These are phyloP conservation scores for Drosophila willistoni DNA, from an alignment of 1,140 invertebrate species.

Conservation along the genomic window DNA sequence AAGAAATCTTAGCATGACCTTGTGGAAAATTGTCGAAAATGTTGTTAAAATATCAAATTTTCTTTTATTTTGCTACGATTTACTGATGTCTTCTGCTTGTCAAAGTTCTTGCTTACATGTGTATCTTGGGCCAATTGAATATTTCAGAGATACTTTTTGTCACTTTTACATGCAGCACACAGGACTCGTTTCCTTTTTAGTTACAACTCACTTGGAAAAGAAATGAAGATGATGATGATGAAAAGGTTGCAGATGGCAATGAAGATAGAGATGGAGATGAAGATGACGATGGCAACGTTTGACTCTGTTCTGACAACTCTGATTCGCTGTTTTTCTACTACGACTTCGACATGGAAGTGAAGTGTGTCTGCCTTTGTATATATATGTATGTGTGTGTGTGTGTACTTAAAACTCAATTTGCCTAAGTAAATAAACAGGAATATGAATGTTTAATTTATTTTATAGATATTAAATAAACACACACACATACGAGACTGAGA, in stretches of 20 bases:
- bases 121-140: slow-evolving; percentile 68
- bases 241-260: not conserved
- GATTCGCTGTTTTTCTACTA: slow-evolving; percentile 57
- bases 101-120: slow-evolving; percentile 12
- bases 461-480: slow-evolving; percentile 81
- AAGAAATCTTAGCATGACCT: not conserved
- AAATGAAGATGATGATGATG: not conserved
- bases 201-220: slow-evolving; percentile 19
- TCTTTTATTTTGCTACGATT: not conserved
- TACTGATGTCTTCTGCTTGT: slow-evolving; percentile 9
- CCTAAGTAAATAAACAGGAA: slow-evolving; percentile 79
- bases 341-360: slow-evolving; percentile 68
- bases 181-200: slow-evolving; percentile 72
- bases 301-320: slow-evolving; percentile 20
- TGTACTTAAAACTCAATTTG: slow-evolving; percentile 71
- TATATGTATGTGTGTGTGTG: not conserved
- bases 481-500: slow-evolving; percentile 45
- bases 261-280: slow-evolving; percentile 26
- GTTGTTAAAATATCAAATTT: not conserved
- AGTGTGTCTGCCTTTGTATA: slow-evolving; percentile 13
- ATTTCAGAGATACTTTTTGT: slow-evolving; percentile 72
- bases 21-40: not conserved
- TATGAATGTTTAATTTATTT: slow-evolving; percentile 81
- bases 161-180: slow-evolving; percentile 74
- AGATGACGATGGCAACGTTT: slow-evolving; percentile 37